These are phyloP conservation scores for Syndactyla subalaris DNA, from an alignment of 2,797 vertebrate species.

Conservation along the genomic window DNA sequence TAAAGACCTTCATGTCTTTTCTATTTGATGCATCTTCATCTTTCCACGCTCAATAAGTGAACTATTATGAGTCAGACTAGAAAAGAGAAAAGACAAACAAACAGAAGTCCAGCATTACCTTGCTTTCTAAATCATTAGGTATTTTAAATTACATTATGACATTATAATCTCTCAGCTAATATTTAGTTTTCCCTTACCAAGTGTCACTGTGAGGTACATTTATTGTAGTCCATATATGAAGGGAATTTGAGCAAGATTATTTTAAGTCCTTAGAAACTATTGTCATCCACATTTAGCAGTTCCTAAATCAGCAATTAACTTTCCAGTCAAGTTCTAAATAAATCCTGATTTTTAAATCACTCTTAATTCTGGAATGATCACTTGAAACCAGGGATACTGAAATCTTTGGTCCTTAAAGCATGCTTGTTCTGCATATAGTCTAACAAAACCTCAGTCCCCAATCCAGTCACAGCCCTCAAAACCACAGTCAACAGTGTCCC, in stretches of 20 bases:
- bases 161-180: neutral
- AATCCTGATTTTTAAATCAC: neutral
- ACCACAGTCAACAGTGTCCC: neutral
- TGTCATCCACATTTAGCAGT: neutral
- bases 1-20: neutral
- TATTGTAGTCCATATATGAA: neutral
- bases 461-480: neutral
- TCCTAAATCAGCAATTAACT: neutral
- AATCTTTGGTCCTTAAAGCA: neutral
- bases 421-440: neutral
- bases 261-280: neutral
- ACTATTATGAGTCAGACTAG: neutral
- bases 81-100: neutral
- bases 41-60: neutral
- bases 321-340: neutral
- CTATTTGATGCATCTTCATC: neutral
- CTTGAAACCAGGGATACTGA: neutral
- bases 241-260: neutral
- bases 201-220: neutral
- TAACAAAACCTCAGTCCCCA: neutral
- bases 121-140: neutral
- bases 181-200: neutral
- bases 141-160: neutral
- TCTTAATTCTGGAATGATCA: neutral
- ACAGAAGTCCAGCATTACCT: neutral